Conservation (phyloP, 2,888 invertebrate species). For the Labia minor region DNA sequence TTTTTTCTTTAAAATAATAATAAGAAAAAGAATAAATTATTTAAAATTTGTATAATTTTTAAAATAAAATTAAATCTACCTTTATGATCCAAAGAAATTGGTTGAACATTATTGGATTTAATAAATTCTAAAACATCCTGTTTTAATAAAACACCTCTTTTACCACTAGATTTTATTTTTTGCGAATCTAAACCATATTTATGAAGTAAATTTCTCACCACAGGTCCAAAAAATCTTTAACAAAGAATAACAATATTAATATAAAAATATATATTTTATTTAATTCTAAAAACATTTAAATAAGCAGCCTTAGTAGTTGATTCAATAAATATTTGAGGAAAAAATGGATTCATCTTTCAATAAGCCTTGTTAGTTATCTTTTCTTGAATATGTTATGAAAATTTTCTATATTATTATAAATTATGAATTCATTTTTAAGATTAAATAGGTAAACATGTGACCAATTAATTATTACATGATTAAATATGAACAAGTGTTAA, state of each 20-base stretch:
- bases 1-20: conserved; percentile 23
- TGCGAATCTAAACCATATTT: conserved; percentile 43
- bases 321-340: too few relatives aligned
- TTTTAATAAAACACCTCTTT: conserved; percentile 48
- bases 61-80: conserved; percentile 29
- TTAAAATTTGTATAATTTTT: too few relatives aligned
- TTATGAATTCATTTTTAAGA: too few relatives aligned
- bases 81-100: conserved; percentile 31
- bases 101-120: conserved; percentile 37
- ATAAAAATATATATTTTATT: conserved; percentile 31
- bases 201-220: conserved; percentile 47
- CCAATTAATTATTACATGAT: too few relatives aligned
- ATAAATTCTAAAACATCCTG: conserved; percentile 44
- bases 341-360: too few relatives aligned
- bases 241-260: background rate
- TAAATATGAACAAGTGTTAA: too few relatives aligned
- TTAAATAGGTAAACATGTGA: too few relatives aligned
- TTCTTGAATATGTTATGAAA: too few relatives aligned
- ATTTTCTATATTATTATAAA: too few relatives aligned
- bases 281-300: too few relatives aligned
- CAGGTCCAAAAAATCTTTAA: conserved; percentile 43
- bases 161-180: conserved; percentile 45
- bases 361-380: too few relatives aligned
- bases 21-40: background rate
- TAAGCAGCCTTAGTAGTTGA: too few relatives aligned